Evolutionary conservation across 2,888 invertebrate species (phyloP).

Genomic region (Drosophila anomelani): DNA sequence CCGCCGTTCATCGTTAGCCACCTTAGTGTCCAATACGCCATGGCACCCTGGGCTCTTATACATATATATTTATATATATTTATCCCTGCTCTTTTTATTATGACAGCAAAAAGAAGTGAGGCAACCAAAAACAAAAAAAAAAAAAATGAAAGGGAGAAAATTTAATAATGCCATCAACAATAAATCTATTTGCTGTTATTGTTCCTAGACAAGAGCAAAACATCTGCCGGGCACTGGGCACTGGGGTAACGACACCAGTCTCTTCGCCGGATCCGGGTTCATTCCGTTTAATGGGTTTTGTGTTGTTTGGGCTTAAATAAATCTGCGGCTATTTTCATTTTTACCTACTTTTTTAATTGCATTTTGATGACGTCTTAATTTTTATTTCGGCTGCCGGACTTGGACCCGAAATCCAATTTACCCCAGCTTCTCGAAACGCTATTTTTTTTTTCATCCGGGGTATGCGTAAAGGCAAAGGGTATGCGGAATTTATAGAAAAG

Average conservation of each 20-base stretch:
- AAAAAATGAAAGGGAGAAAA: constrained; percentile 56
- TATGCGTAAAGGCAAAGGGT: background rate
- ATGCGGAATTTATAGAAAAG: background rate
- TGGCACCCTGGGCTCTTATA: constrained; percentile 56
- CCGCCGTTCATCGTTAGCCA: constrained; percentile 45
- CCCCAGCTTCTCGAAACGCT: constrained; percentile 5
- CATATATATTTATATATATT: background rate
- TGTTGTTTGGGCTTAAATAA: constrained; percentile 65
- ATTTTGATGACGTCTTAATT: constrained; percentile 80
- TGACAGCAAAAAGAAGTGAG: constrained; percentile 51
- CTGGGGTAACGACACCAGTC: background rate
- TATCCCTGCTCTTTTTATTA: constrained; percentile 64
- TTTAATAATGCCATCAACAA: constrained; percentile 81
- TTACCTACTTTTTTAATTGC: constrained; percentile 78
- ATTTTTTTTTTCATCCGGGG: background rate
- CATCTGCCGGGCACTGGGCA: constrained; percentile 17
- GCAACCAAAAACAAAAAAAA: constrained; percentile 24
- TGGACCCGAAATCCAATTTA: constrained; percentile 52
- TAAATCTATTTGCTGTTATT: constrained; percentile 76
- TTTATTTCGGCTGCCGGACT: constrained; percentile 61
- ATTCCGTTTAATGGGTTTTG: constrained; percentile 44
- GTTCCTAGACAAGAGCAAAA: constrained; percentile 53
- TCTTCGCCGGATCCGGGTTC: constrained; percentile 31
- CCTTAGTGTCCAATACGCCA: constrained; percentile 55
- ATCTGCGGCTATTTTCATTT: constrained; percentile 75